Base-by-base conservation (phyloP, 2,888 invertebrate genomes). In the Gibbula magus region DNA sequence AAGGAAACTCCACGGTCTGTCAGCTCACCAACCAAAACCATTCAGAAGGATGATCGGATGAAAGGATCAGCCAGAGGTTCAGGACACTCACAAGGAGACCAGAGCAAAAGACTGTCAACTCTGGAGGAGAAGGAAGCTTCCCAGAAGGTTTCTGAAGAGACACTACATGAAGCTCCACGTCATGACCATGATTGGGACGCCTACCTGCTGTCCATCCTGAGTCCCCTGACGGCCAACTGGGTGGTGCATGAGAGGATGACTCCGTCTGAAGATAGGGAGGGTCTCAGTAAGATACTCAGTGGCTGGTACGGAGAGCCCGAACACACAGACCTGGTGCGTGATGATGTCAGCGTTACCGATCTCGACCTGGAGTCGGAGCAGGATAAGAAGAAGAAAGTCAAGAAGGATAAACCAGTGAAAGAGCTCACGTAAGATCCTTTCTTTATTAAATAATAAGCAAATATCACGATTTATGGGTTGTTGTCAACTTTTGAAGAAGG, bases 151-250 rank as follows among this genome's bases (percentile, higher is more conserved):
- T 4, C 2, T 54, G 35, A 25, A 78, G 54, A 20, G 5, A 25
- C 32, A 35, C 18, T 35, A 4, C 25, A 29, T 29, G 22, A 77
- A 51, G 73, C 10, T 45, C 45, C 13, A 10, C 45, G 45, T 10
- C 45, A 45, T 45, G 45, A 79, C 79, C 84, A 86, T 81, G 89
- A 91, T 45, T 92, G 92, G 92, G 93, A 93, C 84, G 88, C 91
- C 10, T 91, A 89, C 83, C 82, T 92, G n/a, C 84, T 93, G 85
- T 89, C 91, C 4, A 84, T 88, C 51, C 78, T 93, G 51, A 91
- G 91, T 82, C 81, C 89, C 35, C 85, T 88, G 66, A 92, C 92
- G n/a, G 92, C 93, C n/a, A 88, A 89, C 70, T 92, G 91, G 92
- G 88, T 92, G 53, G 92, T 92, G 0, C 87, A 90, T 79, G 86